Conservation (phyloP, 2,888 invertebrate species). For the Steinernema hermaphroditum region DNA sequence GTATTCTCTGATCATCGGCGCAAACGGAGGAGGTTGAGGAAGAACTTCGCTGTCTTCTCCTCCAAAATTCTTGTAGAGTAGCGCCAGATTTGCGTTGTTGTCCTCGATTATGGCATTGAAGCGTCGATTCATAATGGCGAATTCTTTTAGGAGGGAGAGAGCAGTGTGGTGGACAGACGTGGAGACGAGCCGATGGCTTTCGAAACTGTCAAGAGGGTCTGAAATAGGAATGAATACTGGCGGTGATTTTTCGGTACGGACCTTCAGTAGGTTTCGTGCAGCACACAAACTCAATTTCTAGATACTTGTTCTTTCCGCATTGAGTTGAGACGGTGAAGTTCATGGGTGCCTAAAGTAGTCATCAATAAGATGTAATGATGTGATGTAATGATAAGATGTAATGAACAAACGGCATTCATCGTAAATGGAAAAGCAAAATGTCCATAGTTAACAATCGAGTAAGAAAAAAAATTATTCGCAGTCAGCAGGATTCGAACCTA, state of each 20-base stretch:
- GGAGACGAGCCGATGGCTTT: not conserved
- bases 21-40: not conserved
- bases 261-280: too few species aligned
- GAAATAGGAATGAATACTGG: too few species aligned
- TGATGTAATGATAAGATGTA: not conserved
- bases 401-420: not conserved
- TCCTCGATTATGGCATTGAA: not conserved
- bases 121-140: not conserved
- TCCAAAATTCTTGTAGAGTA: not conserved
- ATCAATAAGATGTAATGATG: too few species aligned
- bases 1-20: slow-evolving; percentile 2
- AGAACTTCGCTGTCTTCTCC: not conserved
- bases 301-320: slow-evolving; percentile 1
- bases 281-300: slow-evolving; percentile 18
- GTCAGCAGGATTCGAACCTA: slow-evolving; percentile 23
- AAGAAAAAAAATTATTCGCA: not conserved
- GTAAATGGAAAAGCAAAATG: not conserved
- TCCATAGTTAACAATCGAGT: not conserved
- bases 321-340: not conserved
- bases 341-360: not conserved
- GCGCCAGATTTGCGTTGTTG: not conserved
- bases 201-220: not conserved
- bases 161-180: slow-evolving; percentile 4
- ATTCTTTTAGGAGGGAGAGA: not conserved
- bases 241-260: too few species aligned